Evolutionary conservation across 2,888 invertebrate genomes (phyloP).

Genomic region (Drosophila antonietae): DNA sequence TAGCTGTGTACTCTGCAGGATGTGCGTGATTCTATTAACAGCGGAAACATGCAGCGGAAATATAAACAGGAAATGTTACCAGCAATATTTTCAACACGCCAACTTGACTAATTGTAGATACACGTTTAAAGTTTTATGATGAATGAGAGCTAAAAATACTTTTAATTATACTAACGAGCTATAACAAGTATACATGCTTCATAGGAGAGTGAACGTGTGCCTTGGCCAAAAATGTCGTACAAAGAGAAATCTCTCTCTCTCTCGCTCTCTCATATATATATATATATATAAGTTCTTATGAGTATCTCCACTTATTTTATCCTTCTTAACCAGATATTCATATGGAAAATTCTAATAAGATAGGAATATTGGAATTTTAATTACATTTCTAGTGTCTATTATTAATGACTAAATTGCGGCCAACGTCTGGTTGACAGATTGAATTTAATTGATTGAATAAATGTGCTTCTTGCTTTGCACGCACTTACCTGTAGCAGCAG

Average conservation of each 20-base stretch:
- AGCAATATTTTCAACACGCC: constrained; percentile 68
- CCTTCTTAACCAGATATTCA: neutral
- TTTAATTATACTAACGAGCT: neutral
- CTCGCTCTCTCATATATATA: too few relatives aligned
- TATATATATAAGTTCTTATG: too few relatives aligned
- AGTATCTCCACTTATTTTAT: too few relatives aligned
- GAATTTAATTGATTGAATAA: constrained; percentile 1
- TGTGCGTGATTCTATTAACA: constrained; percentile 64
- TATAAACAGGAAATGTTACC: constrained; percentile 69
- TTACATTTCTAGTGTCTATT: neutral
- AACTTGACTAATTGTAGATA: constrained; percentile 63
- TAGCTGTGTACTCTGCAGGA: constrained; percentile 24
- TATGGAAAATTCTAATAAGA: neutral
- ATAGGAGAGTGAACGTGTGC: neutral
- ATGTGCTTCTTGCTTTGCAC: neutral
- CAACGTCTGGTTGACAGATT: neutral
- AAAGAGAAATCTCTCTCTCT: too few relatives aligned
- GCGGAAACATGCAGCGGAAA: constrained; percentile 73
- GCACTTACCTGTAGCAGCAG: constrained; percentile 72
- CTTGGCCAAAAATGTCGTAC: neutral
- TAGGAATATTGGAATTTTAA: neutral
- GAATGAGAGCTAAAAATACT: constrained; percentile 12
- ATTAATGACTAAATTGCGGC: neutral
- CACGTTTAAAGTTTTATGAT: constrained; percentile 24
- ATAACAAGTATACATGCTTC: neutral